These are phyloP conservation scores for Apodemia mormo DNA, from an alignment of 2,888 invertebrate genomes.

Conservation along the genomic window DNA sequence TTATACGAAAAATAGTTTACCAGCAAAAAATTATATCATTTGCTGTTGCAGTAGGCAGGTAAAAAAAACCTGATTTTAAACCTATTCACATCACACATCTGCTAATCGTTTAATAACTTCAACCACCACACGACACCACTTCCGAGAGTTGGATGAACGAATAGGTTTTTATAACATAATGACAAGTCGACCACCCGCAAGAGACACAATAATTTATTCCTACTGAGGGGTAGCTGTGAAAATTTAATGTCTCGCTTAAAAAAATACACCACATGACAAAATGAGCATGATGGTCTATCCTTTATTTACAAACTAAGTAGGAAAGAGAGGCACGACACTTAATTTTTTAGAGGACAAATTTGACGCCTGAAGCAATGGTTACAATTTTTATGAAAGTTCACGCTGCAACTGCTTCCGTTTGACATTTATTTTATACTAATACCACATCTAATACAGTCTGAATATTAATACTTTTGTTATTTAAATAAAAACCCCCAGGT, in stretches of 20 bases:
- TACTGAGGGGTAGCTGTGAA: slow-evolving; percentile 71
- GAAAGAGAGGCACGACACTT: slow-evolving; percentile 21
- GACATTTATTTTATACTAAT: slow-evolving; percentile 3
- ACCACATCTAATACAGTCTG: not conserved
- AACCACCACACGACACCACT: slow-evolving; percentile 49
- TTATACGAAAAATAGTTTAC: too few species aligned
- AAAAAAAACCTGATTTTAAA: not conserved
- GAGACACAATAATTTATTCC: slow-evolving; percentile 76
- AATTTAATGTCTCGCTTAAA: slow-evolving; percentile 67
- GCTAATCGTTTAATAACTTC: slow-evolving; percentile 51
- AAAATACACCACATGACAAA: slow-evolving; percentile 72
- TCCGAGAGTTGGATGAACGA: slow-evolving; percentile 60
- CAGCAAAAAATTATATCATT: too few species aligned
- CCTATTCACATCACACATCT: slow-evolving; percentile 54
- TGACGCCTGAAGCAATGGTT: slow-evolving; percentile 56
- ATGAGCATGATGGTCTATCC: slow-evolving; percentile 50
- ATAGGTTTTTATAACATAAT: slow-evolving; percentile 62
- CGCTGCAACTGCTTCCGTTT: slow-evolving; percentile 68
- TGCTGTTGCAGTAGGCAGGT: not conserved
- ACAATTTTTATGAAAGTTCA: slow-evolving; percentile 62
- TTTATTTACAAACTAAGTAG: slow-evolving; percentile 44
- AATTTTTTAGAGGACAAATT: slow-evolving; percentile 48
- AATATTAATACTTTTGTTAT: not conserved
- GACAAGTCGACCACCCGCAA: slow-evolving; percentile 71
- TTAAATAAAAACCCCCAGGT: not conserved